These are phyloP conservation scores for Erythrolamprus reginae DNA, from an alignment of 2,113 vertebrate genomes.

Conservation along the genomic window DNA sequence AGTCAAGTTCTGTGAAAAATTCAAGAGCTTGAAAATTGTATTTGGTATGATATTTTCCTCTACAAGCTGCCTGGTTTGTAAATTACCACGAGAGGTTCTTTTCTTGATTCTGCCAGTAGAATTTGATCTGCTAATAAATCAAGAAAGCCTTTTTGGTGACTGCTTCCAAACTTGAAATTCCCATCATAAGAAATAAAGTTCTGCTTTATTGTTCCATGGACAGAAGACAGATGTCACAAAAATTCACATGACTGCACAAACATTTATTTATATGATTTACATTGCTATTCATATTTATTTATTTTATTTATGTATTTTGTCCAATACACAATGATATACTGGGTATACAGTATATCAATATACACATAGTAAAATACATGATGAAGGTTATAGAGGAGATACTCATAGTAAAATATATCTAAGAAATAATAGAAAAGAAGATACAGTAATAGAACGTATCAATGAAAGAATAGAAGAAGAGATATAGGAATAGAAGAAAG, in stretches of 20 bases:
- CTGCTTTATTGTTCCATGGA: not conserved
- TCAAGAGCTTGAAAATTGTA: not conserved
- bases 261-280: not conserved
- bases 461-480: no score
- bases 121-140: not conserved
- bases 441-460: no score
- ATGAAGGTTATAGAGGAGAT: no score
- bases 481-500: no score
- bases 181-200: not conserved
- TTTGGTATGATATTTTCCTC: not conserved
- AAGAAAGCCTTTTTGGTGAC: not conserved
- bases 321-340: no score
- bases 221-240: not conserved
- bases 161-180: not conserved
- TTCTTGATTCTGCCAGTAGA: not conserved
- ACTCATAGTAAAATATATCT: no score
- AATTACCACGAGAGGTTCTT: not conserved
- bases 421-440: no score
- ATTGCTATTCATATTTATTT: not conserved
- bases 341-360: no score
- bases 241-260: not conserved
- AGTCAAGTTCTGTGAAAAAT: not conserved
- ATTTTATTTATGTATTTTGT: no score
- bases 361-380: no score
- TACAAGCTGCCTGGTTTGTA: not conserved